A percentile compares a stretch with the other conserved stretches of the same genome.
phyloP scores from a whole-genome alignment of 2,797 vertebrate species.

The Morus bassanus region DNA sequence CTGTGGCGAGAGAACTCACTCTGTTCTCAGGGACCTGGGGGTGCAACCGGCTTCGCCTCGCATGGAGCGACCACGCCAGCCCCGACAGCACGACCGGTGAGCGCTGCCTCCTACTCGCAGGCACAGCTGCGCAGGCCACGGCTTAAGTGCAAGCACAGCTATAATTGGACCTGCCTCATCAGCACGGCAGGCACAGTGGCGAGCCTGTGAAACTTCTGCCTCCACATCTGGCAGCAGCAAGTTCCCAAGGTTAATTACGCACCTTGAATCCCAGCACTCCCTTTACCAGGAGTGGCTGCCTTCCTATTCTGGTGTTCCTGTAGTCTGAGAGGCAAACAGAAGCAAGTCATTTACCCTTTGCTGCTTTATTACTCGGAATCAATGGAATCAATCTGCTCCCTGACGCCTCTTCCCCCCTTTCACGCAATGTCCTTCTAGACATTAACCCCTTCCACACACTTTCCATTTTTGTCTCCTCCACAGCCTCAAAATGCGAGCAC shows the following conservation, averaged over 20 bases:
- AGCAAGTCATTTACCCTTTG: not conserved
- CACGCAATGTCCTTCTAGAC: not conserved
- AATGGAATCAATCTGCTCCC: not conserved
- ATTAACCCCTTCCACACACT: not conserved
- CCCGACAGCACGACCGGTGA: fast-evolving
- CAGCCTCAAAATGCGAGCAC: not conserved
- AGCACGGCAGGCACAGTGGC: not conserved
- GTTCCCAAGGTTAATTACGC: not conserved
- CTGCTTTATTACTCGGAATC: not conserved
- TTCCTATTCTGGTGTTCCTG: not conserved
- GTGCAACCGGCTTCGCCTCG: fast-evolving
- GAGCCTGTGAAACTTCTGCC: not conserved
- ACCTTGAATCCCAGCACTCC: not conserved
- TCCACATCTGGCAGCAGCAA: not conserved
- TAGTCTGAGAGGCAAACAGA: not conserved
- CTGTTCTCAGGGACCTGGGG: not conserved
- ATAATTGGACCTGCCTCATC: not conserved
- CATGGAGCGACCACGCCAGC: fast-evolving
- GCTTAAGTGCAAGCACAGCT: not conserved
- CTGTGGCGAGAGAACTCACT: fast-evolving
- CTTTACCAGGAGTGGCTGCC: not conserved
- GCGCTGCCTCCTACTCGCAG: fast-evolving
- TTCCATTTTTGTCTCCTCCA: not conserved
- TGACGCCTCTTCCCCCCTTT: not conserved
- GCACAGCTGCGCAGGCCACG: fast-evolving